phyloP scores from a whole-genome alignment of 2,797 vertebrate genomes.

The Clarias pachynema region DNA sequence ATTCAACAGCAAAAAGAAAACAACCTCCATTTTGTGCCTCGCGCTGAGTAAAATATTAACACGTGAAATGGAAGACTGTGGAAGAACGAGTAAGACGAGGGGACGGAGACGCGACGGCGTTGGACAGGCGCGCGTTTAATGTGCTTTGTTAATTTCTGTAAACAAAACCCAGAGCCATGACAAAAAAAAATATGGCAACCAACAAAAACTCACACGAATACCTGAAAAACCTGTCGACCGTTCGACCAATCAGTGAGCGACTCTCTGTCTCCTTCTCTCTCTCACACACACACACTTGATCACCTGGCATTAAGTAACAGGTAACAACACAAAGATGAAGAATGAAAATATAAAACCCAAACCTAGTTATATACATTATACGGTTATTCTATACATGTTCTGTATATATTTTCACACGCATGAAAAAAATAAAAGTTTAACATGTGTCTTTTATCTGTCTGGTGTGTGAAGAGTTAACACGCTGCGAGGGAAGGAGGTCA shows the following conservation, averaged over 20 bases:
- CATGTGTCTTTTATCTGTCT: background rate
- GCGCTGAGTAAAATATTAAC: conserved; percentile 50
- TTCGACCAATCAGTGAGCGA: conserved; percentile 67
- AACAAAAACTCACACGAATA: conserved; percentile 38
- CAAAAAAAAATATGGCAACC: conserved; percentile 60
- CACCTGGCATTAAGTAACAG: background rate
- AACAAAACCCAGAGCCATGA: conserved; percentile 57
- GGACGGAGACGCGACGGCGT: background rate
- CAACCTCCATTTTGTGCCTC: conserved; percentile 47
- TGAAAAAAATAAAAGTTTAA: background rate
- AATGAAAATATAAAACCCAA: background rate
- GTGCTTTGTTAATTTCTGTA: conserved; percentile 27
- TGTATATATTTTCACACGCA: background rate
- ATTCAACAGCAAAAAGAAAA: background rate
- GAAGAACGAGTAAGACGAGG: conserved; percentile 31
- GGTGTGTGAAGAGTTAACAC: conserved; percentile 64
- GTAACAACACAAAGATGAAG: background rate
- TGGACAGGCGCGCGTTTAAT: background rate
- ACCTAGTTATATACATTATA: background rate
- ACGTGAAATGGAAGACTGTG: conserved; percentile 39
- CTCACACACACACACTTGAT: background rate
- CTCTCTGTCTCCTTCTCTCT: background rate
- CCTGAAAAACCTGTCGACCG: conserved; percentile 64
- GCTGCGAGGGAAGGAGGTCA: conserved; percentile 61
- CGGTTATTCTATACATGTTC: too few species aligned